A percentile compares a stretch with the other conserved stretches of the same genome.
Conservation (phyloP, 2,797 vertebrate species). For the Labeo calbasu region DNA sequence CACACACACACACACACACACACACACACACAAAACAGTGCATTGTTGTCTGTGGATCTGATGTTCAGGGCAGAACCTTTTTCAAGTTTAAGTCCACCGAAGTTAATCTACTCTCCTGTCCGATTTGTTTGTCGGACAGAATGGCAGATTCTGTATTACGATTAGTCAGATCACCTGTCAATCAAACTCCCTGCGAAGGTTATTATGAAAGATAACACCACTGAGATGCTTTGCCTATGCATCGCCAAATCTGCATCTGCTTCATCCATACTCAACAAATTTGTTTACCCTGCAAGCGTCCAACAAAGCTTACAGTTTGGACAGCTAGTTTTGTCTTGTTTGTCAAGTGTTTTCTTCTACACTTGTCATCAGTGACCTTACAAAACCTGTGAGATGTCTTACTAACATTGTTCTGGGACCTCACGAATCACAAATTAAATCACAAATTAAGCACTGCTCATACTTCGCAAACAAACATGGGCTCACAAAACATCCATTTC, state of each 20-base stretch:
- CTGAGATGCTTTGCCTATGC: not conserved
- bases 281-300: not conserved
- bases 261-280: not conserved
- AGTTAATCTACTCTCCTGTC: too few species aligned
- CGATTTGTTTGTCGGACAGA: too few species aligned
- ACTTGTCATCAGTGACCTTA: not conserved
- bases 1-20: too few species aligned
- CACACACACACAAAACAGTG: too few species aligned
- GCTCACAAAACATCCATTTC: not conserved
- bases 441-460: not conserved
- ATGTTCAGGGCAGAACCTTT: too few species aligned
- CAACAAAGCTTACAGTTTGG: not conserved
- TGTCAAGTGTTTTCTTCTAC: not conserved
- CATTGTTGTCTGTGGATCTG: too few species aligned
- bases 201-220: not conserved
- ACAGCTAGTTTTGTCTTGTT: not conserved
- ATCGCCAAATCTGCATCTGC: not conserved
- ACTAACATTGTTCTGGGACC: not conserved
- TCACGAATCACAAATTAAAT: slow-evolving; percentile 10
- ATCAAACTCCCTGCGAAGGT: too few species aligned
- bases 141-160: too few species aligned
- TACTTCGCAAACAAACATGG: slow-evolving; percentile 21
- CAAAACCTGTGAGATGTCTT: not conserved
- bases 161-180: too few species aligned
- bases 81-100: too few species aligned